Evolutionary conservation across 2,797 vertebrate species (phyloP), one percentile per base, ranked within the genome.

Genomic region (Coluber constrictor): DNA sequence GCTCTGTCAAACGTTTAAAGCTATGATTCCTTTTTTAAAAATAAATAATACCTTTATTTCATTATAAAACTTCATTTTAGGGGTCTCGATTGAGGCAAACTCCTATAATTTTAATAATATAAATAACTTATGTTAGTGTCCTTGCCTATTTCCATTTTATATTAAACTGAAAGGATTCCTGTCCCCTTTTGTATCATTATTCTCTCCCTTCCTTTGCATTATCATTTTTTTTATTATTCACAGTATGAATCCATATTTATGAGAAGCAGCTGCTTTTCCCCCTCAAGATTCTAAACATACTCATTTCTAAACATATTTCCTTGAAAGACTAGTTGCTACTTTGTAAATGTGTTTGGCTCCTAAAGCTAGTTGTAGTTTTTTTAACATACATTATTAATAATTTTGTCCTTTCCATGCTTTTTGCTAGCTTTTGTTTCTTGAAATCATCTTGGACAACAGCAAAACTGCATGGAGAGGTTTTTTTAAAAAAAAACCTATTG

Each of bases 371-470:
- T 32, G 5, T 70, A 18, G 7, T 57, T 56, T 15, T 93, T 79
- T 79, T 93, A 94, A 83, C 3, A n/a, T 37, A 90, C 2, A 47
- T 47, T 20, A 47, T 91, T 27, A 92, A 12, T 93, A 61, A 55
- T 70, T 0, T 90, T 88, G 83, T 55, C 79, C 87, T 74, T 90
- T 92, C 91, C 93, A 88, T 93, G 93, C 94, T 96, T 96, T 47
- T 96, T 96, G 96, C 95, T 96, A 95, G 96, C 96, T 96, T 60
- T 90, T 95, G 47, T 94, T 95, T 96, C 90, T 60, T 96, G 92
- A 95, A 95, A 89, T 86, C 93, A 92, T 95, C 86, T 70, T 91
- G 66, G 96, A 97, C 96, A 96, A 96, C 70, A 96, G 96, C 96
- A 95, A 87, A 96, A 96, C 94, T 94, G 93, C 79, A 92, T 89